A percentile compares a stretch with the other conserved stretches of the same genome.
phyloP scores from a whole-genome alignment of 2,113 vertebrate species.

The Cottus gobio region DNA sequence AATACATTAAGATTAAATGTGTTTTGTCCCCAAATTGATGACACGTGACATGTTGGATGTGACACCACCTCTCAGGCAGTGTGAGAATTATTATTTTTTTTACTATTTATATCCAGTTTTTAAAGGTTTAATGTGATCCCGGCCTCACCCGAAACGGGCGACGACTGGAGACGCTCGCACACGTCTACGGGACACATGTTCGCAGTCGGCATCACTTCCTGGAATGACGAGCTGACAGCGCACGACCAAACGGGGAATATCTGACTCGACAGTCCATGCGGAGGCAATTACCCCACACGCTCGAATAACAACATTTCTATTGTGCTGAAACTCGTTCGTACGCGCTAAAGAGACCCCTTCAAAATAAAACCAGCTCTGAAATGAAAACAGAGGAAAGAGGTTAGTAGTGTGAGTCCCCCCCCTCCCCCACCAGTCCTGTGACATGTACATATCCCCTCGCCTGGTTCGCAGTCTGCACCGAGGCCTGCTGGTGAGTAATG shows the following conservation, averaged over 20 bases:
- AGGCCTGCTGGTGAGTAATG: constrained; percentile 59
- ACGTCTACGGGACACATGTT: constrained; percentile 29
- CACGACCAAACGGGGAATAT: constrained; percentile 51
- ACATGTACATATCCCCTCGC: constrained; percentile 30
- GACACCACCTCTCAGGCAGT: constrained; percentile 30
- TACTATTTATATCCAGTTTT: constrained; percentile 33
- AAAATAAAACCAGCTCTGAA: constrained; percentile 17
- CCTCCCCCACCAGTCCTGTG: constrained; percentile 10
- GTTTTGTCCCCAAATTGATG: constrained; percentile 37
- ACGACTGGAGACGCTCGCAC: constrained; percentile 4
- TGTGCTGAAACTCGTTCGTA: constrained; percentile 46
- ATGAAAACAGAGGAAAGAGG: constrained; percentile 17
- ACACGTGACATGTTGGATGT: constrained; percentile 20
- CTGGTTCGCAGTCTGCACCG: constrained; percentile 19
- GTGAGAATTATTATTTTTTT: constrained; percentile 12
- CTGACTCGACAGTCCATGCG: constrained; percentile 66
- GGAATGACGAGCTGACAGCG: constrained; percentile 34
- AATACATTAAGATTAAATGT: constrained; percentile 16
- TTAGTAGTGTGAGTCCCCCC: constrained; percentile 4
- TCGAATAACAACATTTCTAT: constrained; percentile 65
- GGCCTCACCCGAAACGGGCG: constrained; percentile 10
- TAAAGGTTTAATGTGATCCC: constrained; percentile 26
- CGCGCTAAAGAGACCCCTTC: constrained; percentile 20
- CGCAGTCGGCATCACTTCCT: constrained; percentile 43
- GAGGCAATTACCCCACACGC: constrained; percentile 65